phyloP scores from a whole-genome alignment of 30 jellyfish, hydroid and myxozoan genomes.

The Cassiopea andromeda region DNA sequence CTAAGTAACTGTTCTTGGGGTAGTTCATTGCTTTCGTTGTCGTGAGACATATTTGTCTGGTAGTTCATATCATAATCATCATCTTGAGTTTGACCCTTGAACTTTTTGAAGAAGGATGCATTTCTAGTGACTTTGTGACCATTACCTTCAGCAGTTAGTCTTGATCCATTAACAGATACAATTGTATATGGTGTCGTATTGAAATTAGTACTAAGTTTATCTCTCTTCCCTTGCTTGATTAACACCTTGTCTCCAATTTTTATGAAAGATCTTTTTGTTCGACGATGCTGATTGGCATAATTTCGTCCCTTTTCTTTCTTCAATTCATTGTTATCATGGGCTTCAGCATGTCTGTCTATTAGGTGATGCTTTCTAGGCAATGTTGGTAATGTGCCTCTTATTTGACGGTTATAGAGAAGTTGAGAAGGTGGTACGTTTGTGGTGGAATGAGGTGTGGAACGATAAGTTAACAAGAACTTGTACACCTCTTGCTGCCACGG shows the following conservation, averaged over 20 bases:
- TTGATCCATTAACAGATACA: background rate
- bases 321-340: background rate
- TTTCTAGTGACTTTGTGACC: background rate
- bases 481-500: conserved; percentile 52
- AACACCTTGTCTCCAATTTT: background rate
- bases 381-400: conserved; percentile 26
- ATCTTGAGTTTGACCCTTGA: too few relatives aligned
- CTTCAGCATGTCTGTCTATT: conserved; percentile 16
- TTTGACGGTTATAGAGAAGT: conserved; percentile 29
- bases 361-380: background rate
- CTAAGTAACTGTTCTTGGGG: too few relatives aligned
- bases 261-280: background rate
- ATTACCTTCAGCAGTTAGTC: background rate
- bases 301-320: conserved; percentile 10
- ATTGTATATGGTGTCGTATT: background rate
- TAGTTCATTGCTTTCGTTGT: too few relatives aligned
- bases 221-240: background rate
- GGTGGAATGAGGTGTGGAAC: conserved; percentile 55
- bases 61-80: too few relatives aligned
- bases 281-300: conserved; percentile 13
- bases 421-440: conserved; percentile 49
- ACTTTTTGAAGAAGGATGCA: too few relatives aligned
- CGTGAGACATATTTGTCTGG: too few relatives aligned
- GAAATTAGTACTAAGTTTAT: background rate
- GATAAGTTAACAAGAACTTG: conserved; percentile 36